A percentile compares a stretch with the other conserved stretches of the same genome.
phyloP scores from a whole-genome alignment of 2,888 invertebrate species.

The Habroteleia sp. region DNA sequence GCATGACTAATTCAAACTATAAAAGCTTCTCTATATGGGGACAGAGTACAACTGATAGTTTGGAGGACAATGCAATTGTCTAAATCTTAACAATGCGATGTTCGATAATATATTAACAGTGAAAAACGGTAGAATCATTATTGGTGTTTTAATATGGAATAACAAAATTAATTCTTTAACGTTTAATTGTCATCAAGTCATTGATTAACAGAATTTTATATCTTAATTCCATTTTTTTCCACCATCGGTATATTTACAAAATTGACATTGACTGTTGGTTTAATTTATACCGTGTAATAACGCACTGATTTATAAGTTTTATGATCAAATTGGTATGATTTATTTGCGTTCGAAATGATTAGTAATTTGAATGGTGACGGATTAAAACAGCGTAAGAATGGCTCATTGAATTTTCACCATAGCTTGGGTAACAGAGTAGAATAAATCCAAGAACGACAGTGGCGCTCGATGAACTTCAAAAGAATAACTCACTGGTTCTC shows the following conservation, averaged over 20 bases:
- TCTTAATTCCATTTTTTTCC: no score
- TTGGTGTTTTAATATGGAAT: no score
- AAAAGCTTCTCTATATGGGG: conserved; percentile 39
- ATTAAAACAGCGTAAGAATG: conserved; percentile 45
- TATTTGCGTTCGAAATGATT: conserved; percentile 5
- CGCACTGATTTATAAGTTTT: background rate
- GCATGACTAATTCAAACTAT: conserved; percentile 42
- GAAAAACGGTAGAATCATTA: conserved; percentile 9
- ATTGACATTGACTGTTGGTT: no score
- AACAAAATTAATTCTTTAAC: conserved; percentile 6
- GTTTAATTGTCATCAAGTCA: background rate
- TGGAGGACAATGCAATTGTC: conserved; percentile 52
- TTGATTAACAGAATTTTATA: no score
- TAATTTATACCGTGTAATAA: background rate
- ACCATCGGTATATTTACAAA: no score
- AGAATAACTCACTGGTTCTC: conserved; percentile 48
- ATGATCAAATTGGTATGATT: background rate
- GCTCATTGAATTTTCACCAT: conserved; percentile 53
- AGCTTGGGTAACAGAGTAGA: conserved; percentile 38
- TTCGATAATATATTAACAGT: conserved; percentile 39
- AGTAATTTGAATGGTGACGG: conserved; percentile 31
- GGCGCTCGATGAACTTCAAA: conserved; percentile 58
- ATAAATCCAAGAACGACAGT: conserved; percentile 54
- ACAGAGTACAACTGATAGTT: conserved; percentile 50
- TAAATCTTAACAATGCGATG: conserved; percentile 51